Conservation (phyloP, 2,888 invertebrate species). For the Sphinx pinastri region DNA sequence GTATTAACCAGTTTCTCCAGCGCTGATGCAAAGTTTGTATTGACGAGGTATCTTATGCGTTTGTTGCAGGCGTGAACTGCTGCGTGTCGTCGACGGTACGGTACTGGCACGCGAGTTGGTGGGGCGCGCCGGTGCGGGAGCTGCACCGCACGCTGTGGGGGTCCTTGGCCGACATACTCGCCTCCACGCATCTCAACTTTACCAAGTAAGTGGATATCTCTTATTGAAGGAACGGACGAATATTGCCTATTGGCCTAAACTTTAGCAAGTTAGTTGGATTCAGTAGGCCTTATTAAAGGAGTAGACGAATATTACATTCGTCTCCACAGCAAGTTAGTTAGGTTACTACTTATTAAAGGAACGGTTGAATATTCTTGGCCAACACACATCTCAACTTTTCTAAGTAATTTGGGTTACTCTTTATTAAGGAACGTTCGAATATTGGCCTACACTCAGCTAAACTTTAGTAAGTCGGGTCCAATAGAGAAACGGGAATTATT, state of each 20-base stretch:
- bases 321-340: not conserved
- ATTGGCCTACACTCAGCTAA: not conserved
- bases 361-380: too few relatives aligned
- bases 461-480: not conserved
- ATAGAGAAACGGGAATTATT: too few relatives aligned
- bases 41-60: not conserved
- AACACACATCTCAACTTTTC: not conserved
- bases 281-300: too few relatives aligned
- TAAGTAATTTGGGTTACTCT: not conserved
- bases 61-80: constrained; percentile 88
- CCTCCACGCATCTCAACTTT: constrained; percentile 73
- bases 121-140: constrained; percentile 91
- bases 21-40: too few relatives aligned
- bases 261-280: too few relatives aligned
- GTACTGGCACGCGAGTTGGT: constrained; percentile 89
- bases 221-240: too few relatives aligned
- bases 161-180: constrained; percentile 87
- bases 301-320: too few relatives aligned
- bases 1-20: too few relatives aligned
- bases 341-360: too few relatives aligned
- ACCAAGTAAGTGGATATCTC: constrained; percentile 57
- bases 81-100: constrained; percentile 89
- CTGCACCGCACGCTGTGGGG: constrained; percentile 90
- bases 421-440: too few relatives aligned
- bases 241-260: too few relatives aligned